Percentiles rank a stretch among this genome's conserved stretches.
These are phyloP conservation scores for Apeltes quadracus DNA, from an alignment of 2,113 vertebrate genomes.

Conservation along the genomic window DNA sequence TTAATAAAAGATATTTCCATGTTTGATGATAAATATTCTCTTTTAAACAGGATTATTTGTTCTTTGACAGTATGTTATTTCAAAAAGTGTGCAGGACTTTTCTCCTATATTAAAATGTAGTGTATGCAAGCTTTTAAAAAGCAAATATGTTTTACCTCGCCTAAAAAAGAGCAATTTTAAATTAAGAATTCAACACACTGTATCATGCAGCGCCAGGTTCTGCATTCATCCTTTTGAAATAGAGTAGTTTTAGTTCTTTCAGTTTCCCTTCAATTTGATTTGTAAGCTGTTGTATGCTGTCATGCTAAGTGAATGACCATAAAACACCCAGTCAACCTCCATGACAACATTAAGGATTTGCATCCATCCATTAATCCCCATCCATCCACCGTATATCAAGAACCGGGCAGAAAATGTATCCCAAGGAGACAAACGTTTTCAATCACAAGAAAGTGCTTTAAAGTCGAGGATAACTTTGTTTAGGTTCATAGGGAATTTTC, in stretches of 20 bases:
- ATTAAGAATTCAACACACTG: slow-evolving; percentile 36
- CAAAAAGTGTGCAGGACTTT: not conserved
- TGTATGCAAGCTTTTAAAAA: slow-evolving; percentile 14
- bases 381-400: slow-evolving; percentile 36
- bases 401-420: slow-evolving; percentile 35
- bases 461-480: slow-evolving; percentile 25
- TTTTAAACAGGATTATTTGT: not conserved
- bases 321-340: slow-evolving; percentile 65
- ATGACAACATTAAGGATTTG: slow-evolving; percentile 65
- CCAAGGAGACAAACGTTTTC: slow-evolving; percentile 31
- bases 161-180: slow-evolving; percentile 16
- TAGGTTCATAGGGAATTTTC: slow-evolving; percentile 12
- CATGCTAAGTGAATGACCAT: slow-evolving; percentile 72
- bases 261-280: slow-evolving; percentile 70
- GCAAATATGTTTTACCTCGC: slow-evolving; percentile 20
- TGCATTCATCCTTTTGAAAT: slow-evolving; percentile 60
- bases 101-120: slow-evolving; percentile 16
- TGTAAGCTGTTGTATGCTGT: slow-evolving; percentile 67
- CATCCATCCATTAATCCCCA: slow-evolving; percentile 52
- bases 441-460: slow-evolving; percentile 23
- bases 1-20: not conserved
- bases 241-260: slow-evolving; percentile 55
- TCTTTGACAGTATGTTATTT: not conserved
- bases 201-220: slow-evolving; percentile 45
- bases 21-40: not conserved